These are phyloP conservation scores for Erebia aethiops DNA, from an alignment of 2,888 invertebrate genomes.

Conservation along the genomic window DNA sequence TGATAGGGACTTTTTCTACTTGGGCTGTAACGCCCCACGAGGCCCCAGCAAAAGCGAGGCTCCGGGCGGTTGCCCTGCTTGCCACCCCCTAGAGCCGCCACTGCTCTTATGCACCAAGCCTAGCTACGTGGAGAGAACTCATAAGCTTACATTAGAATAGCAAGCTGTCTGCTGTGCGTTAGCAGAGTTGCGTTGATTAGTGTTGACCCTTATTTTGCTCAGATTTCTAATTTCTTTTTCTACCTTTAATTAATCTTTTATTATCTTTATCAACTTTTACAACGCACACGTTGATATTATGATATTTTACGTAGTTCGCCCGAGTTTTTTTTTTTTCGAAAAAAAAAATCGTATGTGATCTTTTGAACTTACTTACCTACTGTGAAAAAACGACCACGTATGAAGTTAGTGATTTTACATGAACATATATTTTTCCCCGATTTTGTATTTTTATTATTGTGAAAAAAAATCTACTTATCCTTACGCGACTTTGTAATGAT, in stretches of 20 bases:
- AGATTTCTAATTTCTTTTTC: slow-evolving; percentile 35
- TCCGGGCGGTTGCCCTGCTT: no score
- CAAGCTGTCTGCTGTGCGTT: neutral
- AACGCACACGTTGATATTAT: slow-evolving; percentile 48
- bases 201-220: slow-evolving; percentile 41
- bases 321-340: slow-evolving; percentile 55
- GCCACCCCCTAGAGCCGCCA: no score
- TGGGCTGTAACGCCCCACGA: no score
- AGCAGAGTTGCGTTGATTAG: neutral
- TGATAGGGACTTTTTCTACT: no score
- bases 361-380: slow-evolving; percentile 57
- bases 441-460: slow-evolving; percentile 56
- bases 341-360: slow-evolving; percentile 57
- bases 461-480: slow-evolving; percentile 50
- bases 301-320: slow-evolving; percentile 42
- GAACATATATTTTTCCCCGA: slow-evolving; percentile 50
- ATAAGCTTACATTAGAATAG: neutral
- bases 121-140: no score
- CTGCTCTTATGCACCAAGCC: no score
- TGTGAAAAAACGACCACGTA: slow-evolving; percentile 58
- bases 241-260: slow-evolving; percentile 9
- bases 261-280: slow-evolving; percentile 4
- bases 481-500: slow-evolving; percentile 53
- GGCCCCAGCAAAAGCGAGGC: no score
- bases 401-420: slow-evolving; percentile 65